phyloP scores from a whole-genome alignment of 2,113 vertebrate genomes.

The Ciconia stormi region DNA sequence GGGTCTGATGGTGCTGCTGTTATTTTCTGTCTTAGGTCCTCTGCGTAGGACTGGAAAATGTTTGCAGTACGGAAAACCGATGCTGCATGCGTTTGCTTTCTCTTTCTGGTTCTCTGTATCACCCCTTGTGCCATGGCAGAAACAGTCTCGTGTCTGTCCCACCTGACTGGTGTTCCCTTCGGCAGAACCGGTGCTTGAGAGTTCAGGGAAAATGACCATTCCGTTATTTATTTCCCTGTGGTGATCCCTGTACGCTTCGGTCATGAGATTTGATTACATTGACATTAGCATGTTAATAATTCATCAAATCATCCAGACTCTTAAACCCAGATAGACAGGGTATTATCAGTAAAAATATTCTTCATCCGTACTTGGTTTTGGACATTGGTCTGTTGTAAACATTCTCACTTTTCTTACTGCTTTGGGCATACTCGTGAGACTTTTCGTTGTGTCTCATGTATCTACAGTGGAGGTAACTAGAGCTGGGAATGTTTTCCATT shows the following conservation, averaged over 20 bases:
- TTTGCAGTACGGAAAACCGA: neutral
- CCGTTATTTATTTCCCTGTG: conserved; percentile 1
- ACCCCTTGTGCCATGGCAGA: accelerated
- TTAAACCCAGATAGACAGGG: neutral
- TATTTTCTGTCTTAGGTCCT: neutral
- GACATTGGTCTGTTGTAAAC: neutral
- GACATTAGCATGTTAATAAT: neutral
- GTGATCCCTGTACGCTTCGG: neutral
- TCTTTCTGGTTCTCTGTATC: neutral
- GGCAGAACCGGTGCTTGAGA: neutral
- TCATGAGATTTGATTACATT: conserved; percentile 9
- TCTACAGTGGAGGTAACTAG: neutral
- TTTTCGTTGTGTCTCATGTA: neutral
- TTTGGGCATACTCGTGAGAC: neutral
- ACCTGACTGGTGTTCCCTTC: accelerated
- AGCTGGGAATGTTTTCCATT: neutral
- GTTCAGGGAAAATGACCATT: neutral
- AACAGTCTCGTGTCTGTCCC: accelerated
- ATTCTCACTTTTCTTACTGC: neutral
- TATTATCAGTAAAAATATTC: neutral
- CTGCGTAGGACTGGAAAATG: accelerated
- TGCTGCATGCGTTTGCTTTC: neutral
- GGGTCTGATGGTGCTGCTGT: neutral
- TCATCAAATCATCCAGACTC: neutral
- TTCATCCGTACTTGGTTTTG: neutral